These are phyloP conservation scores for Scrobipalpa atriplicella DNA, from an alignment of 2,888 invertebrate genomes.

Conservation along the genomic window DNA sequence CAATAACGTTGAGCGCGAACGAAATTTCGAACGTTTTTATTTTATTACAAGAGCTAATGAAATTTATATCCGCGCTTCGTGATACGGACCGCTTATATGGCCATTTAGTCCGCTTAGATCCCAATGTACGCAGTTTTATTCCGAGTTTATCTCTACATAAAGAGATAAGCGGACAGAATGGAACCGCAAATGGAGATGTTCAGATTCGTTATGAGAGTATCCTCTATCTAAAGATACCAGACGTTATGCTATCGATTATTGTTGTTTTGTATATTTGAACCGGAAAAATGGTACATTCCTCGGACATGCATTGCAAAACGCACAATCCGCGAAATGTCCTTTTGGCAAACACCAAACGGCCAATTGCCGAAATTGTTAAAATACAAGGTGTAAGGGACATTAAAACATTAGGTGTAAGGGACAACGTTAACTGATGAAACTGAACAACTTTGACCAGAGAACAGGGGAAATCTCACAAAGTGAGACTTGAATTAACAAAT, in stretches of 20 bases:
- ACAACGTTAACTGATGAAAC: no score
- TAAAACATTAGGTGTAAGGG: no score
- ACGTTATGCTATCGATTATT: background rate
- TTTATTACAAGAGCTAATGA: constrained; percentile 38
- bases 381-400: no score
- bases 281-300: no score
- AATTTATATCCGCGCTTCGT: constrained; percentile 38
- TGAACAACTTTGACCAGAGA: no score
- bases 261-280: no score
- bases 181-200: constrained; percentile 6
- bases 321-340: no score
- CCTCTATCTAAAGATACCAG: background rate
- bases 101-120: background rate
- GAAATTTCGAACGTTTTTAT: constrained; percentile 28
- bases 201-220: background rate
- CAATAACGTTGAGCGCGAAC: constrained; percentile 26
- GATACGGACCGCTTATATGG: constrained; percentile 26
- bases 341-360: no score
- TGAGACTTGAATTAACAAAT: no score
- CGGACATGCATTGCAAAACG: no score
- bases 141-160: constrained; percentile 1
- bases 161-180: background rate
- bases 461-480: no score
- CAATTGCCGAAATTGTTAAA: no score
- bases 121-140: background rate